These are phyloP conservation scores for Bactericera cockerelli DNA, from an alignment of 1,140 invertebrate genomes.

Conservation along the genomic window DNA sequence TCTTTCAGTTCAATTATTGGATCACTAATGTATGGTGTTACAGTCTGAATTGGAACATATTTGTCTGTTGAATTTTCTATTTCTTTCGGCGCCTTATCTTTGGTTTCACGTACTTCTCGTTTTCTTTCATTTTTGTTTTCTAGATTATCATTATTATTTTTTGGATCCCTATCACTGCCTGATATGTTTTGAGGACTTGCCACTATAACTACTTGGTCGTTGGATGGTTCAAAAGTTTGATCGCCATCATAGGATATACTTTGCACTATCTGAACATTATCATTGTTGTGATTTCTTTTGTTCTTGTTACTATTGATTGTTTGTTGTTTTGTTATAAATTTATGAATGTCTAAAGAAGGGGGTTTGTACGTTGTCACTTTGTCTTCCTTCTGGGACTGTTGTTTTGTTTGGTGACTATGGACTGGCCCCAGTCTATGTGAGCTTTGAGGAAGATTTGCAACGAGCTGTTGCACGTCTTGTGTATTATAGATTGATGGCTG, in stretches of 20 bases:
- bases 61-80: background rate
- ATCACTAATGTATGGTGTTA: no score
- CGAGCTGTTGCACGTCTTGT: background rate
- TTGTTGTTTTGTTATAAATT: conserved; percentile 3
- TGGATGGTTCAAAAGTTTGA: background rate
- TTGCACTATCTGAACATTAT: background rate
- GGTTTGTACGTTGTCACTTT: conserved; percentile 3
- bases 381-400: background rate
- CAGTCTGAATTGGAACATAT: no score
- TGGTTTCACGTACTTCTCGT: no score
- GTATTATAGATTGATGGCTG: background rate
- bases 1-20: background rate
- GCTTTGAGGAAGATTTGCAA: background rate
- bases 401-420: background rate
- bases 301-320: background rate
- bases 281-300: background rate
- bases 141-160: no score
- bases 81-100: background rate
- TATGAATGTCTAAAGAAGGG: background rate
- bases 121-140: no score
- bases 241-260: background rate
- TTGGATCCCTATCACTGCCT: no score
- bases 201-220: background rate
- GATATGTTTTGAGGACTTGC: background rate
- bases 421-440: background rate